Percentiles rank a stretch among this genome's conserved stretches.
Conservation (phyloP, 2,113 vertebrate genomes). For the Oreocharis arfaki region DNA sequence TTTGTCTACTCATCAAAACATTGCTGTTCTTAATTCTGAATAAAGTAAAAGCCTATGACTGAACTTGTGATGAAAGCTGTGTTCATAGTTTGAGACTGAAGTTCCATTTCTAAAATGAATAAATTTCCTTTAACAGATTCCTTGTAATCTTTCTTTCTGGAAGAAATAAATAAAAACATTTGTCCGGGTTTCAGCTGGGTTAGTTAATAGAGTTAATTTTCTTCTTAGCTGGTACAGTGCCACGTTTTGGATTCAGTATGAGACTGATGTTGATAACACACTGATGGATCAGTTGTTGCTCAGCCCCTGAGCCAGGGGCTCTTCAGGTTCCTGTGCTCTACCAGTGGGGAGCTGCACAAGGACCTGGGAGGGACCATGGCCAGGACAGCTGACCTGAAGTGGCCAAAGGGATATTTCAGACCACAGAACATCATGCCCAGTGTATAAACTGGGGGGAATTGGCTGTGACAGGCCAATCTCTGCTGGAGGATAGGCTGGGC, state of each 20-base stretch:
- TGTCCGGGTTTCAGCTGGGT: neutral
- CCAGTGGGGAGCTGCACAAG: neutral
- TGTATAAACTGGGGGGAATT: fast-evolving
- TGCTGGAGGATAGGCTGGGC: neutral
- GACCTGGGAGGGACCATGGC: neutral
- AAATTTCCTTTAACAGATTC: neutral
- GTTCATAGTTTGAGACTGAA: neutral
- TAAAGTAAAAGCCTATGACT: neutral
- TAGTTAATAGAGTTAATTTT: neutral
- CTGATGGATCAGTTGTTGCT: neutral
- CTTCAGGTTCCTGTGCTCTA: neutral
- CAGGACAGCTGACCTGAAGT: neutral
- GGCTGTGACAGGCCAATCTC: fast-evolving
- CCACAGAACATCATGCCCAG: fast-evolving
- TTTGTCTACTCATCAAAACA: neutral
- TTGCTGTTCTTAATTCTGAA: neutral
- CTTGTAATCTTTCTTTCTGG: neutral
- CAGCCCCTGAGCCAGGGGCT: neutral
- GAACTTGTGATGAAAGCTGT: neutral
- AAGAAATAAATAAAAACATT: neutral
- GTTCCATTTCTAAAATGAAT: neutral
- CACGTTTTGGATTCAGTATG: neutral
- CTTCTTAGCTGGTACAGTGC: neutral
- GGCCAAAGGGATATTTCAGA: neutral
- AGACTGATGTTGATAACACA: neutral